These are phyloP conservation scores for Drosophila birchii DNA, from an alignment of 2,888 invertebrate species.

Conservation along the genomic window DNA sequence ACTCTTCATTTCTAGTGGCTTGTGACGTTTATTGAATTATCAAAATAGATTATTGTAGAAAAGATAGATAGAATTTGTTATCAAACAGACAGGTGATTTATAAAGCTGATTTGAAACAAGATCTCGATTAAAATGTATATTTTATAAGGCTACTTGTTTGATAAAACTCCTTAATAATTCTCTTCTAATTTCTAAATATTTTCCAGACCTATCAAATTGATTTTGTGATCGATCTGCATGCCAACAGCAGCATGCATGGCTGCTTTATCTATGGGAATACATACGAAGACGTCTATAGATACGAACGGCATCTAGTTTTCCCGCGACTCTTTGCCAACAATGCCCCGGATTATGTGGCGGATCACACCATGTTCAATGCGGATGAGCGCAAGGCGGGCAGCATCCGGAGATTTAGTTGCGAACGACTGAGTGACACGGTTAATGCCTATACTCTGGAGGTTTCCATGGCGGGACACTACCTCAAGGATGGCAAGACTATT, in stretches of 20 bases:
- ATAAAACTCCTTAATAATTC: neutral
- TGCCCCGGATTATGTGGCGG: conserved; percentile 94
- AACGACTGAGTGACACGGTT: conserved; percentile 90
- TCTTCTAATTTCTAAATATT: neutral
- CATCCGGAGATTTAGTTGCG: conserved; percentile 92
- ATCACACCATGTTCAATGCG: conserved; percentile 96
- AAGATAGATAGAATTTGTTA: neutral
- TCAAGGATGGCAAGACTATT: conserved; percentile 88
- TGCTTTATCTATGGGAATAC: conserved; percentile 98
- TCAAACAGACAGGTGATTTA: conserved; percentile 1
- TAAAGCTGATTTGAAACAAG: neutral
- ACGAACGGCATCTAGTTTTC: conserved; percentile 97
- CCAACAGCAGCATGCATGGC: conserved; percentile 95
- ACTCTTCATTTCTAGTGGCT: neutral
- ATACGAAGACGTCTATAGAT: conserved; percentile 94
- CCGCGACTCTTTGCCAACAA: conserved; percentile 95
- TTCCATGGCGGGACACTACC: conserved; percentile 94
- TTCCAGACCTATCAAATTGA: conserved; percentile 89
- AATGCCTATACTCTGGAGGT: conserved; percentile 96
- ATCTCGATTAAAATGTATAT: neutral
- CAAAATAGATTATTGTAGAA: neutral
- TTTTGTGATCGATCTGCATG: conserved; percentile 97
- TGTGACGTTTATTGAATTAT: neutral
- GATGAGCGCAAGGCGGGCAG: conserved; percentile 94
- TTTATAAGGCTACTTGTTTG: neutral